phyloP scores from a whole-genome alignment of 2,888 invertebrate genomes.

The Leptopilina drosophilae region DNA sequence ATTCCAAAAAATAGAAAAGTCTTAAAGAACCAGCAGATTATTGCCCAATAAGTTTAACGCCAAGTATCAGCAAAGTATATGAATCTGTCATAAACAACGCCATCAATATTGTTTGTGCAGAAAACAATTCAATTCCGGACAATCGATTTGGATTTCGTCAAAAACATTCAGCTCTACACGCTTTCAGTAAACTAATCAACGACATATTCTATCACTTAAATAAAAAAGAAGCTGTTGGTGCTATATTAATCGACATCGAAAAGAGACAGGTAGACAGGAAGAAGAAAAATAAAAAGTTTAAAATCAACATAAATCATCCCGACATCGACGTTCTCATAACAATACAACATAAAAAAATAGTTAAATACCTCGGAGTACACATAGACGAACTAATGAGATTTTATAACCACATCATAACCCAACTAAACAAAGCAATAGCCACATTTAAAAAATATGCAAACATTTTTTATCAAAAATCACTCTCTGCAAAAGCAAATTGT shows the following conservation, averaged over 20 bases:
- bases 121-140: too few species aligned
- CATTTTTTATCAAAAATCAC: conserved; percentile 49
- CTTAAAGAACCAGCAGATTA: too few species aligned
- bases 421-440: conserved; percentile 55
- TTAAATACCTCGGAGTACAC: conserved; percentile 54
- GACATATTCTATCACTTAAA: conserved; percentile 26
- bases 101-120: too few species aligned
- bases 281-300: conserved; percentile 11
- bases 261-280: background rate
- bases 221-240: conserved; percentile 20
- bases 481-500: conserved; percentile 45
- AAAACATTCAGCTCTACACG: conserved; percentile 39
- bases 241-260: background rate
- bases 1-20: too few species aligned
- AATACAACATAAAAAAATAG: conserved; percentile 45
- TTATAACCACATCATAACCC: conserved; percentile 45
- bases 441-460: conserved; percentile 41
- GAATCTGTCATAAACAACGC: too few species aligned
- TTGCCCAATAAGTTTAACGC: too few species aligned
- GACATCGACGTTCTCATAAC: background rate
- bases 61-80: too few species aligned
- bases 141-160: conserved; percentile 27
- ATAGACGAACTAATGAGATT: conserved; percentile 48
- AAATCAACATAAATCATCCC: conserved; percentile 41
- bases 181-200: conserved; percentile 41